These are phyloP conservation scores for Xenentodon cancila DNA, from an alignment of 2,797 vertebrate genomes.

Conservation along the genomic window DNA sequence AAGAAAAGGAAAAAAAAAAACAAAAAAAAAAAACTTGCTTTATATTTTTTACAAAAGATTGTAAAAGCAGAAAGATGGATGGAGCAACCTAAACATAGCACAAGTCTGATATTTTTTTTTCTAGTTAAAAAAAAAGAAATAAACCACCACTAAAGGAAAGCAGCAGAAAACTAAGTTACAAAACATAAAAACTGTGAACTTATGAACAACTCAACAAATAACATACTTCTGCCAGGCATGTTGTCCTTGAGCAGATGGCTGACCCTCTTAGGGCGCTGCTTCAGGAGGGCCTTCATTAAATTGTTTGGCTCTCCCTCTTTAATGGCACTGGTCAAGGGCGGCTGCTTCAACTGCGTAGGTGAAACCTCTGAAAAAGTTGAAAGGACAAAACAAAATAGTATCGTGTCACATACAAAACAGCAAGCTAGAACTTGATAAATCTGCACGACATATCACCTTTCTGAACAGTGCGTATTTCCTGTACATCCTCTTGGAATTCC, in stretches of 20 bases:
- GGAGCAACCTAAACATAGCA: slow-evolving; percentile 17
- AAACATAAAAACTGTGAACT: too few species aligned
- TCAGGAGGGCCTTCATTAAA: slow-evolving; percentile 88
- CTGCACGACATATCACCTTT: slow-evolving; percentile 80
- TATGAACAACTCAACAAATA: slow-evolving; percentile 1
- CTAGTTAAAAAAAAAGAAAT: too few species aligned
- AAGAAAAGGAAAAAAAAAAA: slow-evolving; percentile 46
- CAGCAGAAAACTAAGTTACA: too few species aligned
- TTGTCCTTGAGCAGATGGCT: slow-evolving; percentile 97
- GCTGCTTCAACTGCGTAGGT: slow-evolving; percentile 68
- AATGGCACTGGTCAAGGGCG: slow-evolving; percentile 51
- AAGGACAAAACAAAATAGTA: background rate
- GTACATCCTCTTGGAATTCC: slow-evolving; percentile 94
- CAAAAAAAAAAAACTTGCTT: too few species aligned
- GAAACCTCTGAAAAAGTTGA: slow-evolving; percentile 78
- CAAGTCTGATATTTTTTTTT: background rate
- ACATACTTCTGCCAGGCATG: slow-evolving; percentile 87
- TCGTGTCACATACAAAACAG: background rate
- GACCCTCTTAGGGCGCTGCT: slow-evolving; percentile 89
- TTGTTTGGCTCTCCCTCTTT: slow-evolving; percentile 62
- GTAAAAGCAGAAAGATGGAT: slow-evolving; percentile 1
- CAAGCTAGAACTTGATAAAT: background rate
- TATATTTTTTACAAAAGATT: slow-evolving; percentile 1
- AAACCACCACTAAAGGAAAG: too few species aligned
- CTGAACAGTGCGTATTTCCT: slow-evolving; percentile 88